phyloP scores from a whole-genome alignment of 2,888 invertebrate genomes.

The Protodeltote pygarga region DNA sequence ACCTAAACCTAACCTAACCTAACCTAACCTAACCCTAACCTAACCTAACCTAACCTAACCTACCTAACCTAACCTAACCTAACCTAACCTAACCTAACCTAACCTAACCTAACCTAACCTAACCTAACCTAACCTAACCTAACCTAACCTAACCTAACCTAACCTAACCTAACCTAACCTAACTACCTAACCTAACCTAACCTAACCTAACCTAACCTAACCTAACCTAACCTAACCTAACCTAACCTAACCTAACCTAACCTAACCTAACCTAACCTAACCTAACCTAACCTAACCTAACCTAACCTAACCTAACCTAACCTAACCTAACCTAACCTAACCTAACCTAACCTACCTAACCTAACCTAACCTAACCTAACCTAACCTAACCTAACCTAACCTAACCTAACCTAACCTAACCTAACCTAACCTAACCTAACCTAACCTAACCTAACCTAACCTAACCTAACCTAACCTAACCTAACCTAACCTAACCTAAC shows the following conservation, averaged over 20 bases:
- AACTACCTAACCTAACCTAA: conserved; percentile 26
- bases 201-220: conserved; percentile 35
- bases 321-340: conserved; percentile 23
- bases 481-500: too few species aligned
- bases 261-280: conserved; percentile 15
- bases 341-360: too few species aligned
- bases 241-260: conserved; percentile 22
- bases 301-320: conserved; percentile 21
- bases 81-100: conserved; percentile 24
- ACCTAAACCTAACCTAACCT: conserved; percentile 17
- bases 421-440: too few species aligned
- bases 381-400: too few species aligned
- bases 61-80: too few species aligned
- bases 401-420: too few species aligned
- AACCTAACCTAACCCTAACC: conserved; percentile 21
- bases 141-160: conserved; percentile 30
- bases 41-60: too few species aligned
- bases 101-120: conserved; percentile 32
- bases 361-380: conserved; percentile 27
- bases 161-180: conserved; percentile 36
- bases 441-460: too few species aligned
- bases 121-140: conserved; percentile 30
- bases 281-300: conserved; percentile 13
- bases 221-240: conserved; percentile 29
- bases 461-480: too few species aligned